Conservation (phyloP, 2,113 vertebrate species). For the Anser cygnoides region DNA sequence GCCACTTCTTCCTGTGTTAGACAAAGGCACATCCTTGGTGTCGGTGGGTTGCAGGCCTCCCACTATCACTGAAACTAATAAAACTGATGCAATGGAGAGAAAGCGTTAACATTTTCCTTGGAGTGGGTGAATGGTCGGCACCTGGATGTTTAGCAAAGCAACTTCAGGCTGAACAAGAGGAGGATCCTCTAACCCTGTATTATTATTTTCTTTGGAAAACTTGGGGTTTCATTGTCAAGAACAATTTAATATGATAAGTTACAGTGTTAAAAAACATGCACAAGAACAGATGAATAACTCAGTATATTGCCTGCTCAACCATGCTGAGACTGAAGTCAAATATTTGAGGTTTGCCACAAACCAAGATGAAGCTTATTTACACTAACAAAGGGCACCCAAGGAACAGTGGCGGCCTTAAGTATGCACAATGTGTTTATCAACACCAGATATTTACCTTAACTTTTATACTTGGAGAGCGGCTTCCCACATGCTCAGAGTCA, state of each 20-base stretch:
- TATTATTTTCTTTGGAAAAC: conserved; percentile 8
- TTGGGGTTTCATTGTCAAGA: background rate
- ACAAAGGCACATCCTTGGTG: background rate
- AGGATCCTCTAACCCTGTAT: background rate
- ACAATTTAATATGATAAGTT: background rate
- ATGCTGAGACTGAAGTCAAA: conserved; percentile 31
- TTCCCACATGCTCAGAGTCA: conserved; percentile 7
- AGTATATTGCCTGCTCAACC: background rate
- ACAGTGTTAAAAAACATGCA: background rate
- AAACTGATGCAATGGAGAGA: background rate
- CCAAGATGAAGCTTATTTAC: conserved; percentile 32
- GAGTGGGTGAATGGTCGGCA: background rate
- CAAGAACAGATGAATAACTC: background rate
- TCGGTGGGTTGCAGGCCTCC: accelerated
- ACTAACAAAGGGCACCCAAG: conserved; percentile 26
- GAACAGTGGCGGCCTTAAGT: conserved; percentile 13
- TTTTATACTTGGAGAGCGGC: background rate
- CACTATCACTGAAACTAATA: background rate
- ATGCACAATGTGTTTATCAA: conserved; percentile 16
- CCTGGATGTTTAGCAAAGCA: background rate
- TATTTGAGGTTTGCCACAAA: conserved; percentile 70
- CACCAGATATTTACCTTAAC: conserved; percentile 51
- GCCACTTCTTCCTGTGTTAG: background rate
- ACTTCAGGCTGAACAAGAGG: background rate
- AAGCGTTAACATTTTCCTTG: background rate